Evolutionary conservation across 2,797 vertebrate species (phyloP).

Genomic region (Ptychobarbus kaznakovi): DNA sequence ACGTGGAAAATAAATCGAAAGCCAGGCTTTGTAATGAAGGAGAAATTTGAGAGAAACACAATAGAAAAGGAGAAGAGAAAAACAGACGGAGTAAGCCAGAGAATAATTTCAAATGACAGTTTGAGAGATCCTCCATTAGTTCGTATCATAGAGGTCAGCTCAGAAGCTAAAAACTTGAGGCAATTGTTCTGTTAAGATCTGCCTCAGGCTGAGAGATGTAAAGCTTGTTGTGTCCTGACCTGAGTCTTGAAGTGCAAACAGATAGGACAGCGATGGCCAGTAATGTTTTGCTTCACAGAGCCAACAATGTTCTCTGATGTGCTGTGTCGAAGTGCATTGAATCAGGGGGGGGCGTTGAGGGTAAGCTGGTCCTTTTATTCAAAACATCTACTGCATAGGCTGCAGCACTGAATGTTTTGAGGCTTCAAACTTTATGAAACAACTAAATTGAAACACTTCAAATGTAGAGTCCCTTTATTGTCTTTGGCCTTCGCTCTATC

Average conservation of each 20-base stretch:
- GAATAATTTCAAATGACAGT: background rate
- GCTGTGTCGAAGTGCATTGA: background rate
- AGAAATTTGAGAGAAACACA: background rate
- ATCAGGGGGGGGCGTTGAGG: background rate
- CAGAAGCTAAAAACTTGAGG: background rate
- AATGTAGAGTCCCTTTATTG: background rate
- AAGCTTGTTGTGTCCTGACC: conserved; percentile 38
- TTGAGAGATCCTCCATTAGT: conserved; percentile 18
- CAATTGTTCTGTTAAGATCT: conserved; percentile 9
- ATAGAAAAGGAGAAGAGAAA: background rate
- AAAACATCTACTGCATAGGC: background rate
- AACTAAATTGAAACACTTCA: background rate
- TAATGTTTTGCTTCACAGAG: conserved; percentile 48
- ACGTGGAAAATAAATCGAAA: conserved; percentile 35
- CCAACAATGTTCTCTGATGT: conserved; percentile 19
- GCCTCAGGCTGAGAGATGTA: conserved; percentile 16
- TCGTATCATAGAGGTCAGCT: conserved; percentile 4
- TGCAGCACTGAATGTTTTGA: background rate
- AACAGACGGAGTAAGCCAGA: background rate
- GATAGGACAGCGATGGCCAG: conserved; percentile 22
- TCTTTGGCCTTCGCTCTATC: background rate
- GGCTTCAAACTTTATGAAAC: background rate
- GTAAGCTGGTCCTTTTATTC: background rate
- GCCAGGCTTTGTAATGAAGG: conserved; percentile 19
- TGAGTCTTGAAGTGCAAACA: conserved; percentile 42